Base-by-base conservation (phyloP, 2,797 vertebrate genomes). In the Enteromius treurensis region DNA sequence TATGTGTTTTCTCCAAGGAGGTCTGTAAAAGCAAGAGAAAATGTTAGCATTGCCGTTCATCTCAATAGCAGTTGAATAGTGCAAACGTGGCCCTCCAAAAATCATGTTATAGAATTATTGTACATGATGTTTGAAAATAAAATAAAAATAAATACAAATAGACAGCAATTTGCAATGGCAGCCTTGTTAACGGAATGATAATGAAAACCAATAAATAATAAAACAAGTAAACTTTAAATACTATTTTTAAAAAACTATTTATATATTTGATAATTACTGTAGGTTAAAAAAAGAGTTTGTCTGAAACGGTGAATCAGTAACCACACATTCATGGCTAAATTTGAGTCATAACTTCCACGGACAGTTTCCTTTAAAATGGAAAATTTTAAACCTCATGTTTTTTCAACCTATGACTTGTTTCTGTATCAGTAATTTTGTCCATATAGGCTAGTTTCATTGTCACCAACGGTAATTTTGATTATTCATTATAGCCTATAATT, bases 1-100 rank as follows among this genome's bases (percentile, higher is more conserved):
- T 21, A 29, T 23, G 21, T 68, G 73, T 67, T 62, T 76, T 76
- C 26, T 76, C 51, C 19, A 55, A 37, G 32, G 19, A 75, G 13
- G 21, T 40, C 37, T 69, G 37, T 14, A 23, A 69, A 13, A 45
- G 2, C 26, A 3, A 6, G 49, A 74, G 29, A 55, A 75, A 29
- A 10, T 53, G 17, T n/a, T 53, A 34, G 17, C 71, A n/a, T 75
- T n/a, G 1, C 71, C 49, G 53, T 74, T 74, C 49, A 74, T 74
- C 19, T 74, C 5, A 34, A 34, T 53, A 3, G 49, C 5, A 37
- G 49, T 53, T 74, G 49, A 53, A 53, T 53, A 34, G 71, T 2
- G 5, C 29, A n/a, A 19, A 8, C 19, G 53, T 2, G 5, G 45
- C 19, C 42, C 71, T 74, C 29, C 47, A 74, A 53, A 74, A 53